Base-by-base conservation (phyloP, 2,797 vertebrate species). In the Spatula clypeata region DNA sequence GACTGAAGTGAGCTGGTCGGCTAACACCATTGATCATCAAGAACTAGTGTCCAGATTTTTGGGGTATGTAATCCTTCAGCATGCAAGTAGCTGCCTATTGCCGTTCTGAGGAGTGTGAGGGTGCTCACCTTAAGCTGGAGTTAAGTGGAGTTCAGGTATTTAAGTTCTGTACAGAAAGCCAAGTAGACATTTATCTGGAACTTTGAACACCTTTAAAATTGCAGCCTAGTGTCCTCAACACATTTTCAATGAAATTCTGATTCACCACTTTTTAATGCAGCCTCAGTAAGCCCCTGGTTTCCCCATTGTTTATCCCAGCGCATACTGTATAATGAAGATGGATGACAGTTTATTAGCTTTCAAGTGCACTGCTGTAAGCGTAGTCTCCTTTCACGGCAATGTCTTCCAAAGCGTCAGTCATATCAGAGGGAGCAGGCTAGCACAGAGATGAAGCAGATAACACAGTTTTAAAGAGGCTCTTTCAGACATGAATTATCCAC, bases 361-460 rank as follows among this genome's bases (percentile, higher is more conserved):
- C 65, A 88, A 87, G 67, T 34, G 67, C 24, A 15, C 32, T 79
- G 71, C 53, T 87, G 81, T 14, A 65, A 67, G 23, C 0, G 0
- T 18, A 58, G 60, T 74, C 36, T 95, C 53, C 74, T 93, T 95
- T 93, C 90, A 82, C 16, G 4, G 61, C 44, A 91, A 54, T 58
- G 40, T 61, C 81, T 94, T 71, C 84, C 81, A 93, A 67, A 86
- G 51, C 79, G 69, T 77, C 82, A 80, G 65, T 71, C 67, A 42
- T 71, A 76, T 74, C 57, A 71, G 74, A 87, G 77, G 73, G 16
- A 85, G 53, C 31, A 91, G 71, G 20, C 74, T 87, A 61, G 82
- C 57, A 66, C 44, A 87, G 81, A 92, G 53, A 89, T 82, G 53
- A 87, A 87, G 53, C 72, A 92, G 91, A 94, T 88, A 73, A 53